These are phyloP conservation scores for Seriola quinqueradiata DNA, from an alignment of 2,113 vertebrate species.

Conservation along the genomic window DNA sequence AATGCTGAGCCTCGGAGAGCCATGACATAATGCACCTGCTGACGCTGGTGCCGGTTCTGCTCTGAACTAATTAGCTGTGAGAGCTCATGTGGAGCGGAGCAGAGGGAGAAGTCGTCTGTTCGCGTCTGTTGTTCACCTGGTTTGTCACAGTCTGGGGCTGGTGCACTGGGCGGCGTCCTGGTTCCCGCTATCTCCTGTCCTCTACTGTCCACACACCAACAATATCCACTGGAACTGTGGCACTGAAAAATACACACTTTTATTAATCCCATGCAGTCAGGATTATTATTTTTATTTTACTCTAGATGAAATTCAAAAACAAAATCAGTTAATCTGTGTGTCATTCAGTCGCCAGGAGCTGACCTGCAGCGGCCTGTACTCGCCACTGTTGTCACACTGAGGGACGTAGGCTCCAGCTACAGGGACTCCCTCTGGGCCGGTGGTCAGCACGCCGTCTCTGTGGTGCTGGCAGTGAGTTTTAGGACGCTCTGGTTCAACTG, in stretches of 20 bases:
- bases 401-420: conserved; percentile 74
- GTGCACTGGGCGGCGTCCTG: conserved; percentile 72
- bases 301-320: neutral
- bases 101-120: neutral
- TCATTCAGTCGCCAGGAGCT: neutral
- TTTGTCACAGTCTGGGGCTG: conserved; percentile 69
- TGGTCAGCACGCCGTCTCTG: conserved; percentile 63
- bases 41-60: neutral
- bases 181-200: conserved; percentile 88
- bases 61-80: neutral
- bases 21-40: conserved; percentile 68
- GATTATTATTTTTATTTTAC: neutral
- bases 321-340: neutral
- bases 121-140: conserved; percentile 54
- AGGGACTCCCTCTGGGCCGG: conserved; percentile 49
- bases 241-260: conserved; percentile 41
- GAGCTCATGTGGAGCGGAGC: neutral
- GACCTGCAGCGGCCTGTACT: conserved; percentile 79
- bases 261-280: neutral
- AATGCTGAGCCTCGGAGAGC: conserved; percentile 51
- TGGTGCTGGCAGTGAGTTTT: conserved; percentile 84
- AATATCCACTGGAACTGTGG: conserved; percentile 83
- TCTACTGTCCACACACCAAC: conserved; percentile 87
- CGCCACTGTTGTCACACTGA: conserved; percentile 84
- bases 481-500: conserved; percentile 38